Evolutionary conservation across 64 coral and sea anemone genomes (phyloP), one percentile per base, ranked within the genome.

Genomic region (Hydrozoanthus tunicans): DNA sequence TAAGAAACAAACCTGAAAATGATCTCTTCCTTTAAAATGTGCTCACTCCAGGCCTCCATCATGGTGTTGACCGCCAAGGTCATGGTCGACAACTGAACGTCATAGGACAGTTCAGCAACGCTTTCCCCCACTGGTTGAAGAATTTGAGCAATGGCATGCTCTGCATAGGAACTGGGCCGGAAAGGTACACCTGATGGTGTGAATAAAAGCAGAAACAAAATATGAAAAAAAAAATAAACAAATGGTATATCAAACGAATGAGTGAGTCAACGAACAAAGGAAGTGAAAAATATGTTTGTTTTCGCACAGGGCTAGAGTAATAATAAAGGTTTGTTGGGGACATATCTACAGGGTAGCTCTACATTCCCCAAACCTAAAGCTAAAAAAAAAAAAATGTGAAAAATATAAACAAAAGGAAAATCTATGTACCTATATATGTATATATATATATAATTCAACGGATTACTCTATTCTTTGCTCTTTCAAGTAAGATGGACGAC

Each of bases 41-140:
- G 90, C 32, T 86, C 66, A 85, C 96, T 95, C 96, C 96, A 98
- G 20, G 90, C 76, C 55, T 98, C 96, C 96, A 98, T 98, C 94
- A 98, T 98, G 14, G 79, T 95, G 3, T 89, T 91, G 4, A 94
- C 81, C 0, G 92, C 66, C 7, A 90, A 70, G 3, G 90, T 86
- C 84, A 99, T 25, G n/a, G 96, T 72, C 8, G 89, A 89, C 23
- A 89, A 57, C 58, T 89, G 78, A 54, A 84, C 70, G 5, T 93
- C 97, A 17, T 78, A 52, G 0, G 94, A 77, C 9, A 99, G 90
- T 12, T 86, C 55, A 6, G 78, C 56, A 52, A 53, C 73, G 14
- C 97, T 91, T 62, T 82, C 56, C 15, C 92, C 91, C 1, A 99
- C 90, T 81, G 97, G 97, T 63, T 99, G 89, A 62, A 99, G 81